phyloP scores from a whole-genome alignment of 2,888 invertebrate genomes.

The Agriotes lineatus region DNA sequence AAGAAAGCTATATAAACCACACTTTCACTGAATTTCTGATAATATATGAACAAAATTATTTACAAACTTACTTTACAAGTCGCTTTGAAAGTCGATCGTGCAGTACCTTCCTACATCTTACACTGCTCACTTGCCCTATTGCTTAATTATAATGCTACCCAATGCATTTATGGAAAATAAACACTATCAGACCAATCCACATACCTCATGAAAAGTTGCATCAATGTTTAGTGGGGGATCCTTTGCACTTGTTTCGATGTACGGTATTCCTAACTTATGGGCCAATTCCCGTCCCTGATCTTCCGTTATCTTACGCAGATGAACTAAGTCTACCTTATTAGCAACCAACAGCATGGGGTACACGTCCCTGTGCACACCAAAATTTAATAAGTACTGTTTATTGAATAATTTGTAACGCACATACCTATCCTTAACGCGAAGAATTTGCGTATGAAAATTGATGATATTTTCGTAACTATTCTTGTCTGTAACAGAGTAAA shows the following conservation, averaged over 20 bases:
- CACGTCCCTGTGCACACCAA: slow-evolving; percentile 81
- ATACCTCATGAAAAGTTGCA: slow-evolving; percentile 88
- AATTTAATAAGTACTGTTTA: not conserved
- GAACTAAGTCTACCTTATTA: slow-evolving; percentile 92
- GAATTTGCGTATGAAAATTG: slow-evolving; percentile 90
- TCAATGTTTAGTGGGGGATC: slow-evolving; percentile 92
- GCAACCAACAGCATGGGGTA: slow-evolving; percentile 95
- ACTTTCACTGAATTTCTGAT: too few species aligned
- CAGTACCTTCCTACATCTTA: too few species aligned
- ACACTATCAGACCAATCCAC: not conserved
- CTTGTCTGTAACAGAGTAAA: slow-evolving; percentile 93
- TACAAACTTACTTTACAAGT: too few species aligned
- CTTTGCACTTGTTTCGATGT: slow-evolving; percentile 93
- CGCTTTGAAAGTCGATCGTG: too few species aligned
- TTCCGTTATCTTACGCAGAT: slow-evolving; percentile 83
- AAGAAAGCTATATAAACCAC: too few species aligned
- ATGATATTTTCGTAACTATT: slow-evolving; percentile 91
- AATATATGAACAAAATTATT: too few species aligned
- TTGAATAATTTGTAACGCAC: slow-evolving; percentile 21
- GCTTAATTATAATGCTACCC: too few species aligned
- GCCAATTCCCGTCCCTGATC: slow-evolving; percentile 87
- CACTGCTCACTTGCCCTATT: too few species aligned
- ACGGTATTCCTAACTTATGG: slow-evolving; percentile 78
- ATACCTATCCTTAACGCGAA: slow-evolving; percentile 86
- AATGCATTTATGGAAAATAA: too few species aligned